Conservation (phyloP, 2,888 invertebrate genomes). For the Mesoligia furuncula region DNA sequence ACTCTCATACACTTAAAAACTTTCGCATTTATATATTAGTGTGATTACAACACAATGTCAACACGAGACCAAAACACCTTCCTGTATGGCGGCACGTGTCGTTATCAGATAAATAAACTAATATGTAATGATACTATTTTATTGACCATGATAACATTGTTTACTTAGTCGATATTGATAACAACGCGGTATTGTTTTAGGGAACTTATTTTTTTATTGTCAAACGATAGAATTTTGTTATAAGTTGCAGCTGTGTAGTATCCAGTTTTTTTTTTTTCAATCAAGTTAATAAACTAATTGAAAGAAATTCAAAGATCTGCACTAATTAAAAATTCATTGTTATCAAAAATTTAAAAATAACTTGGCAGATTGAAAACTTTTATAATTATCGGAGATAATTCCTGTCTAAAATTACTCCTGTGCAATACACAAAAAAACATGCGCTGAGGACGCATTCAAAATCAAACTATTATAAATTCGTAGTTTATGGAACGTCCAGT, state of each 20-base stretch:
- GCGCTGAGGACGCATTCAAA: neutral
- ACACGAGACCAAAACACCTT: neutral
- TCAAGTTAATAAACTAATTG: neutral
- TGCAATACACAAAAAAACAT: neutral
- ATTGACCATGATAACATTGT: slow-evolving; percentile 38
- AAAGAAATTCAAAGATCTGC: neutral
- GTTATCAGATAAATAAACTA: slow-evolving; percentile 15
- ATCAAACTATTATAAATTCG: neutral
- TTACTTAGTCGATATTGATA: slow-evolving; percentile 9
- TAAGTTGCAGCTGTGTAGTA: too few species aligned
- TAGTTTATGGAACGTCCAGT: neutral
- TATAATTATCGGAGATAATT: neutral
- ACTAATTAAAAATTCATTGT: neutral
- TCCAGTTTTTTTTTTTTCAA: neutral
- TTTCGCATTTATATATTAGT: too few species aligned
- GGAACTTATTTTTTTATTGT: neutral
- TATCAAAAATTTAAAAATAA: neutral
- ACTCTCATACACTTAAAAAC: too few species aligned
- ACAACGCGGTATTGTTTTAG: neutral
- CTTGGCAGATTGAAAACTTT: neutral
- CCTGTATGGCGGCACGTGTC: neutral
- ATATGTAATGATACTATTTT: slow-evolving; percentile 3
- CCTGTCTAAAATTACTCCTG: too few species aligned
- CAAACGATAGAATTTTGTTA: neutral
- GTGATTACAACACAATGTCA: neutral